These are phyloP conservation scores for Myrmecobius fasciatus DNA, from an alignment of 2,113 vertebrate species.

Conservation along the genomic window DNA sequence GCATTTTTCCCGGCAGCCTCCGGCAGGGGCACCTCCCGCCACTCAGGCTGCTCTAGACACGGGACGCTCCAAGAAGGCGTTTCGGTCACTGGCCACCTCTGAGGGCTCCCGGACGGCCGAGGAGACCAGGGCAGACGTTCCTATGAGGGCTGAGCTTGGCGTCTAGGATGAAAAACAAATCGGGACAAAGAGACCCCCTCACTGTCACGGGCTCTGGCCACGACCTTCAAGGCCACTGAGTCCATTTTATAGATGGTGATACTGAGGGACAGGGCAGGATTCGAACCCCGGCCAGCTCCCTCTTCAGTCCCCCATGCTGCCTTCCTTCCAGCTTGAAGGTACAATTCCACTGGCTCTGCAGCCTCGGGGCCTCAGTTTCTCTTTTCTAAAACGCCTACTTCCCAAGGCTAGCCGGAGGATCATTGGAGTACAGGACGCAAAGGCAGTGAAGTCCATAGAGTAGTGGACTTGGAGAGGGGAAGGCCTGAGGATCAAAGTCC, in stretches of 20 bases:
- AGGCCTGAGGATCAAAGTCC: background rate
- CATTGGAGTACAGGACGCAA: background rate
- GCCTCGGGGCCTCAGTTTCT: background rate
- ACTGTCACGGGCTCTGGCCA: too few relatives aligned
- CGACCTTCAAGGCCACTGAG: background rate
- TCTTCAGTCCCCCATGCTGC: background rate
- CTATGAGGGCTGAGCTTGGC: background rate
- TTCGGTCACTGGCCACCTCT: background rate
- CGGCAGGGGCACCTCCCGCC: background rate
- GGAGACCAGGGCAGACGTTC: background rate
- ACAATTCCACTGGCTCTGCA: background rate
- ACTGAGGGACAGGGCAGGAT: background rate
- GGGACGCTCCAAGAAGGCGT: background rate
- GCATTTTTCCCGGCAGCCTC: background rate
- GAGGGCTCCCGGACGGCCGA: background rate
- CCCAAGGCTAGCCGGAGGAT: background rate
- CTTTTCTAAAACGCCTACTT: background rate
- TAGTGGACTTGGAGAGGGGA: background rate
- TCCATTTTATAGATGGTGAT: background rate
- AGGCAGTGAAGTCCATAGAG: background rate
- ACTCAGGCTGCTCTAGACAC: background rate
- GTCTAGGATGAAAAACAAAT: too few relatives aligned
- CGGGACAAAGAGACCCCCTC: too few relatives aligned
- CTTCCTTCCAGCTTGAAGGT: too few relatives aligned
- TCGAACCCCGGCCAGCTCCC: background rate